phyloP scores from a whole-genome alignment of 2,888 invertebrate species.

The Drosophila colorata region DNA sequence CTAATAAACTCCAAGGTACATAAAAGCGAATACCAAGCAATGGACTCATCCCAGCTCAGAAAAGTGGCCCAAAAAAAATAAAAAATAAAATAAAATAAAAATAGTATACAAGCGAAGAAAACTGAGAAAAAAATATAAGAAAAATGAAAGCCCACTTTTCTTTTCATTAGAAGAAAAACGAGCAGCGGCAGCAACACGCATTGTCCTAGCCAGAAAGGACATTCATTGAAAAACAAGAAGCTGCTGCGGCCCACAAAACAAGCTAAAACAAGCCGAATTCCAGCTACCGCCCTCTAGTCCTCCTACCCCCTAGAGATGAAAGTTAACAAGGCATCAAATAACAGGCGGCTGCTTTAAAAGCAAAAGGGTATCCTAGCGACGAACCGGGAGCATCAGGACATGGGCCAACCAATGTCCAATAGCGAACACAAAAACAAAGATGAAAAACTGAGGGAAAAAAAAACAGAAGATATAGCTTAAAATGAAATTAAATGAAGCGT shows the following conservation, averaged over 20 bases:
- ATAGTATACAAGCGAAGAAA: slow-evolving; percentile 43
- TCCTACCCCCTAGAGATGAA: slow-evolving; percentile 51
- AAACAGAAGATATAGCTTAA: slow-evolving; percentile 40
- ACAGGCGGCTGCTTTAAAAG: slow-evolving; percentile 63
- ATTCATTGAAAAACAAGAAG: slow-evolving; percentile 61
- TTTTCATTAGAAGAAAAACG: slow-evolving; percentile 74
- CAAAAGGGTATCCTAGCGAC: slow-evolving; percentile 77
- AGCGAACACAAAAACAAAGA: slow-evolving; percentile 5
- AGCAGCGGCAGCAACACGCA: slow-evolving; percentile 52
- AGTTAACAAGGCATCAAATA: slow-evolving; percentile 81
- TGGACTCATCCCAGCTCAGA: slow-evolving; percentile 56
- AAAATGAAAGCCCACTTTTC: slow-evolving; percentile 70
- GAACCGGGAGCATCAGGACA: slow-evolving; percentile 38
- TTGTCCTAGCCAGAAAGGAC: slow-evolving; percentile 65
- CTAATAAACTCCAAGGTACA: slow-evolving; percentile 73
- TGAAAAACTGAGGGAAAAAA: slow-evolving; percentile 7
- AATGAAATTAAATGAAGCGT: slow-evolving; percentile 30
- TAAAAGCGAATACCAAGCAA: slow-evolving; percentile 73
- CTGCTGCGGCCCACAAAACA: slow-evolving; percentile 24
- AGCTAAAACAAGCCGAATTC: slow-evolving; percentile 65
- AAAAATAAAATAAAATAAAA: slow-evolving; percentile 24
- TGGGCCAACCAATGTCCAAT: slow-evolving; percentile 50
- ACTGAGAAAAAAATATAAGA: slow-evolving; percentile 38
- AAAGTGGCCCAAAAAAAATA: slow-evolving; percentile 8
- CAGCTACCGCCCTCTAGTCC: slow-evolving; percentile 9